Evolutionary conservation across 2,888 invertebrate species (phyloP), one percentile per base, ranked within the genome.

Genomic region (Tridacna crocea): DNA sequence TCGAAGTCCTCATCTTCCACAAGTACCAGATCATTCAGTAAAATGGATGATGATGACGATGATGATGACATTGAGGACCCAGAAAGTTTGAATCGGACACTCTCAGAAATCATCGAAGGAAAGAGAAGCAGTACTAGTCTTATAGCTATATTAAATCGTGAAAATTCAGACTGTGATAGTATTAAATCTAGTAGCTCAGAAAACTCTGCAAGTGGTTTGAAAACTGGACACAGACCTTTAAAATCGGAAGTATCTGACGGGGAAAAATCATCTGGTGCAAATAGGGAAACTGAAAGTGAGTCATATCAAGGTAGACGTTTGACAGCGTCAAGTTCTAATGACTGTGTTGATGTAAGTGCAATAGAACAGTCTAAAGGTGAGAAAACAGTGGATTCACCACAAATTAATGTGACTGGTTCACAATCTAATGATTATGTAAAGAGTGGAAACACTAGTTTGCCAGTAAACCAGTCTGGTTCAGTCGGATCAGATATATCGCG

Each of bases 41-140:
- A 82, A 55, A 87, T 89, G 46, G 88, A 88, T 58, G 88, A 88
- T 24, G 89, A 90, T 58, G 89, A 89, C 19, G 90, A 90, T 36
- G 90, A 91, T 17, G 90, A 91, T 36, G 88, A 90, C 70, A 81
- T 92, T 6, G 90, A 90, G 76, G 91, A 91, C 82, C 91, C 92
- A 4, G 91, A 92, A 76, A 91, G 88, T 75, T 84, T 92, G 48
- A 91, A 92, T 77, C 84, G 89, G 72, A 92, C 92, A 13, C 85
- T 92, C 70, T 90, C 91, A 0, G 92, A 92, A 79, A 92, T 92
- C 63, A 91, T 92, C 26, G 92, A 92, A 73, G 92, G 92, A 11
- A 91, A 84, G 63, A 75, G 87, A n/a, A 83, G 84, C 58, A 82
- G 82, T 80, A 82, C 78, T 46, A 84, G 82, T 75, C 77, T 87